These are phyloP conservation scores for Bombus sylvicola DNA, from an alignment of 1,140 invertebrate species.

Conservation along the genomic window DNA sequence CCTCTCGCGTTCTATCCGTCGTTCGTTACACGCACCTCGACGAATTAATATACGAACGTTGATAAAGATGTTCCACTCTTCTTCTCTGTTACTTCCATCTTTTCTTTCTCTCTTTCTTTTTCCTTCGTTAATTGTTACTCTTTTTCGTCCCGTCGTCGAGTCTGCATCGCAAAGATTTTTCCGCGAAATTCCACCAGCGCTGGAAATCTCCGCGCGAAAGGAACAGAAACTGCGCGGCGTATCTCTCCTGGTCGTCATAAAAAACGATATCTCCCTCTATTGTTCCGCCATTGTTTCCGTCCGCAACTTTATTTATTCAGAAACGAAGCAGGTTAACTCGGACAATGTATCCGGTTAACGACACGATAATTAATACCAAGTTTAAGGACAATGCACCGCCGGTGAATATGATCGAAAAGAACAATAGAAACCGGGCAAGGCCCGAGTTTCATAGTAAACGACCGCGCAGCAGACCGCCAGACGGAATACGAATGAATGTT, in stretches of 20 bases:
- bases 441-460: neutral
- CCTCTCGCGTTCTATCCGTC: too few species aligned
- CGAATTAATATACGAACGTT: slow-evolving; percentile 9
- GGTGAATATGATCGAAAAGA: slow-evolving; percentile 20
- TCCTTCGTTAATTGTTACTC: neutral
- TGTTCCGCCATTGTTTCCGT: slow-evolving; percentile 1
- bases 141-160: neutral
- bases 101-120: too few species aligned
- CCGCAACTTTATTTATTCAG: slow-evolving; percentile 28
- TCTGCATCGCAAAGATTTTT: neutral
- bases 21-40: neutral
- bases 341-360: slow-evolving; percentile 28
- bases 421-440: neutral
- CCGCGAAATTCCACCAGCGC: neutral
- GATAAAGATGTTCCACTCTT: neutral
- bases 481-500: neutral
- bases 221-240: neutral
- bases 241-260: slow-evolving; percentile 1
- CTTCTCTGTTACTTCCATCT: neutral
- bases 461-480: too few species aligned
- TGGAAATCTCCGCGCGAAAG: neutral
- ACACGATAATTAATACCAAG: slow-evolving; percentile 38
- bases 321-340: slow-evolving; percentile 5
- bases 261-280: neutral
- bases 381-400: slow-evolving; percentile 12